These are phyloP conservation scores for Murina feae DNA, from an alignment of 2,113 vertebrate genomes.

Conservation along the genomic window DNA sequence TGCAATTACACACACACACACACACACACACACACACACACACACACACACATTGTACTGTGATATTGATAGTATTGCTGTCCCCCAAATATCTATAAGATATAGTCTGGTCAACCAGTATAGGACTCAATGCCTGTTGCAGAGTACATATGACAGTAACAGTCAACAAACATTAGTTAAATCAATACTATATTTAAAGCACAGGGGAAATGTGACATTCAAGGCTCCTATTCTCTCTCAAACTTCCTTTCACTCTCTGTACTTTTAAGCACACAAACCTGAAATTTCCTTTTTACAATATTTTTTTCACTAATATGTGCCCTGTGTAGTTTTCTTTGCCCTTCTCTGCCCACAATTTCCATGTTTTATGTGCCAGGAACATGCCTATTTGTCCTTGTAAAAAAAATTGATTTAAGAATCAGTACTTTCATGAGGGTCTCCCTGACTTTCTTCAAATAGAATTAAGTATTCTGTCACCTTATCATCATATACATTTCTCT, in stretches of 20 bases:
- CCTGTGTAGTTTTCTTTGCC: not conserved
- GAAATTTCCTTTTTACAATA: not conserved
- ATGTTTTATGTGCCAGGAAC: not conserved
- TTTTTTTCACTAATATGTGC: not conserved
- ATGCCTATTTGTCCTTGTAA: not conserved
- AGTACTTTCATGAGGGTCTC: not conserved
- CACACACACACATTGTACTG: not conserved
- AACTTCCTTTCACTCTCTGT: not conserved
- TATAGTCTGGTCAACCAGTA: not conserved
- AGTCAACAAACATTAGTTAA: not conserved
- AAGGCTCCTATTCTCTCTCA: not conserved
- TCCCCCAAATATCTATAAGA: not conserved
- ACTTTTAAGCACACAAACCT: not conserved
- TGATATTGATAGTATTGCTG: not conserved
- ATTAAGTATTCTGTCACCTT: not conserved
- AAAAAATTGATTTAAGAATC: not conserved
- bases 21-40: no score
- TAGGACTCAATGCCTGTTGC: not conserved
- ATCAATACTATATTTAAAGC: not conserved
- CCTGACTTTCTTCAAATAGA: not conserved
- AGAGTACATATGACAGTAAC: accelerated
- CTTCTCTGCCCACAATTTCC: not conserved
- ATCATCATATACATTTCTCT: not conserved
- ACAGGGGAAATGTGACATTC: not conserved
- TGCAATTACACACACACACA: not conserved